phyloP scores from a whole-genome alignment of 2,113 vertebrate genomes.

The Onychostruthus taczanowskii region DNA sequence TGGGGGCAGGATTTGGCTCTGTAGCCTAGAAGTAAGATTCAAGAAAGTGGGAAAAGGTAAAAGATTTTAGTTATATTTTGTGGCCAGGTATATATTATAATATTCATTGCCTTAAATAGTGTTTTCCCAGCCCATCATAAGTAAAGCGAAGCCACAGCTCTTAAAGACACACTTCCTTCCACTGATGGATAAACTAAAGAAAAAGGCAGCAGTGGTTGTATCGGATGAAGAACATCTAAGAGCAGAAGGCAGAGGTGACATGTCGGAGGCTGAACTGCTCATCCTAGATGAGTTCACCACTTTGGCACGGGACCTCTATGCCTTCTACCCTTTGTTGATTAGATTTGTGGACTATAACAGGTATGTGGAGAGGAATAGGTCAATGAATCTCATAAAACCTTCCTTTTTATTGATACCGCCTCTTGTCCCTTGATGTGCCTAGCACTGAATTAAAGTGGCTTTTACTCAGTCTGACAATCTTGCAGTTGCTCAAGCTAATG shows the following conservation, averaged over 20 bases:
- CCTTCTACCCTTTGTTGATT: constrained; percentile 96
- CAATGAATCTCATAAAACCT: neutral
- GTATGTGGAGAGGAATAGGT: constrained; percentile 66
- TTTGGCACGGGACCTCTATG: constrained; percentile 91
- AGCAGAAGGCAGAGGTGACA: constrained; percentile 92
- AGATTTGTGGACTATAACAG: constrained; percentile 98
- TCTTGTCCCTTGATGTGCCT: neutral
- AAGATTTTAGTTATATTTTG: constrained; percentile 13
- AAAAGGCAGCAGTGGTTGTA: constrained; percentile 90
- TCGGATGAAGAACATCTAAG: constrained; percentile 92
- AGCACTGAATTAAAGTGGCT: neutral
- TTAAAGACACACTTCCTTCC: constrained; percentile 95
- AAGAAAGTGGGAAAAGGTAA: neutral
- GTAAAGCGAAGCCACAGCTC: constrained; percentile 89
- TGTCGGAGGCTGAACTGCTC: constrained; percentile 95
- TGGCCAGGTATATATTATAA: constrained; percentile 36
- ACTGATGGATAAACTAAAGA: constrained; percentile 96
- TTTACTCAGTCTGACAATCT: neutral
- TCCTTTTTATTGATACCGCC: neutral
- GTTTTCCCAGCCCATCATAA: constrained; percentile 97
- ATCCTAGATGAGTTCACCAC: constrained; percentile 95
- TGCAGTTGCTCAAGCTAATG: neutral
- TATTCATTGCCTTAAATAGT: constrained; percentile 79
- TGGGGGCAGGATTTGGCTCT: constrained; percentile 56
- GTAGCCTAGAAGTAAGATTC: neutral